Base-by-base conservation (phyloP, 2,888 invertebrate genomes). In the Anthrax anthrax region DNA sequence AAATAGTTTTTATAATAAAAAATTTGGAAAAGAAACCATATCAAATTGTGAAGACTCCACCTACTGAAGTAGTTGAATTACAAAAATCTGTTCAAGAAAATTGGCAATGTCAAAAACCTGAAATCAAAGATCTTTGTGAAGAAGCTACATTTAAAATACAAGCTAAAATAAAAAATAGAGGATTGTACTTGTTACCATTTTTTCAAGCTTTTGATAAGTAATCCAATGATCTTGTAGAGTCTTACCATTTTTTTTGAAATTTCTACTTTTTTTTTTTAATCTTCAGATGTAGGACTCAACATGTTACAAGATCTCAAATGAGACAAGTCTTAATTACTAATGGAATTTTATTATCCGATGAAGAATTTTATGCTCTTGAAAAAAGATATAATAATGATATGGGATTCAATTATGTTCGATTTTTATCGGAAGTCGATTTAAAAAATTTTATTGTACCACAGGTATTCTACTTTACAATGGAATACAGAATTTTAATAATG, bases 191-290 rank as follows among this genome's bases (percentile, higher is more conserved):
- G 50, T 75, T 80, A 51, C 80, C 80, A 0, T 74, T 77, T 51
- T 85, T 85, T 61, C 72, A 75, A 41, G 80, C 80, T 55, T 81
- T 78, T 55, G 85, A 85, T 61, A 74, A 72, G 83, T 83, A 56
- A 43, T n/a, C n/a, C n/a, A n/a, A n/a, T n/a, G n/a, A n/a, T n/a
- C n/a, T n/a, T n/a, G n/a, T n/a, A n/a, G n/a, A n/a, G n/a, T n/a
- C n/a, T n/a, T n/a, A n/a, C n/a, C n/a, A n/a, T n/a, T n/a, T n/a
- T n/a, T n/a, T n/a, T n/a, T n/a, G n/a, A n/a, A n/a, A n/a, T n/a
- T n/a, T n/a, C n/a, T n/a, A n/a, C n/a, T n/a, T 55, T 49, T 37
- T 39, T 42, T 18, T 19, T 49, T 38, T 18, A 44, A 60, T n/a
- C n/a, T n/a, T n/a, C n/a, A 84, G 85, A 47, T 69, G 73, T 46